Base-by-base conservation (phyloP, 30 jellyfish, hydroid and myxozoan species). In the Hydra vulgaris region DNA sequence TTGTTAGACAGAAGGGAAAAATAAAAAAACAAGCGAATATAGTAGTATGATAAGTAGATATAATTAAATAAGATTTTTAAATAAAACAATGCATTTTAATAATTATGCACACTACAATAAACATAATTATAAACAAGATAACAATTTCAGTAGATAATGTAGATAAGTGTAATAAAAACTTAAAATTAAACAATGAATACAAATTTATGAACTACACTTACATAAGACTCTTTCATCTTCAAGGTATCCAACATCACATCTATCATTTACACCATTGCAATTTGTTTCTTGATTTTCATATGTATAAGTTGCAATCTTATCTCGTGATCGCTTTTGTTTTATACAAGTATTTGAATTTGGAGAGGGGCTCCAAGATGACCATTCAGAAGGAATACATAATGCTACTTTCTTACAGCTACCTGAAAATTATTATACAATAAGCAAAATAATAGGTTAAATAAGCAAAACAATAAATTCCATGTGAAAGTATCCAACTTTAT, bases 341-440 rank as follows among this genome's bases (percentile, higher is more conserved):
- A 70, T 75, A 67, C 97, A 91, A 26, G 67, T 67, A 8, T 95
- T 95, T 61, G 86, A 61, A 16, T 81, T 82, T 8, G 83, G 90
- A 53, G 53, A 25, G 0, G 96, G 95, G 21, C 92, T 19, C 97
- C 97, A 91, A 5, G 89, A 66, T 54, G 95, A 79, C 97, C 97
- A 91, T 68, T 73, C 74, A 0, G 93, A 52, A 8, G 86, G 76
- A 12, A 72, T 74, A 66, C 97, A 91, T 17, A 73, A 78, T 0
- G 76, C 84, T 16, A 95, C 95, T 52, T 83, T 79, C 54, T 95
- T 86, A 84, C 97, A 91, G 27, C 78, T 85, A 74, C 97, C 97
- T 91, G n/a, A n/a, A n/a, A n/a, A n/a, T n/a, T n/a, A n/a, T n/a
- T n/a, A n/a, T n/a, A n/a, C n/a, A n/a, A n/a, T n/a, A n/a, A n/a